A percentile compares a stretch with the other conserved stretches of the same genome.
These are phyloP conservation scores for Molanna angustata DNA, from an alignment of 2,888 invertebrate genomes.

Conservation along the genomic window DNA sequence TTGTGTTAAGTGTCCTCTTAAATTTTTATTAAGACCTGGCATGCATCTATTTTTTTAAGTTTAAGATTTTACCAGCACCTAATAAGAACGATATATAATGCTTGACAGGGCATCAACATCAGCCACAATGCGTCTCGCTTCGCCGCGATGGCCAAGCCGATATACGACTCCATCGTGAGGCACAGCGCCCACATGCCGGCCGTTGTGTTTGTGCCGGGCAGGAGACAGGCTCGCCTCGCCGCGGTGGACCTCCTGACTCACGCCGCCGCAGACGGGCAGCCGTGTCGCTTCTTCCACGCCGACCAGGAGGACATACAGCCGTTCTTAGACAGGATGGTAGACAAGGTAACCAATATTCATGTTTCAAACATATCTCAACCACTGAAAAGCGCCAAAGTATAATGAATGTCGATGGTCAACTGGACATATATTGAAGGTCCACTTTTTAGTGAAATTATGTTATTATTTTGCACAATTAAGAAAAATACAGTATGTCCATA, in stretches of 20 bases:
- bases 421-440: no score
- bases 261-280: constrained; percentile 84
- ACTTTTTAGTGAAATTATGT: no score
- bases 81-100: no score
- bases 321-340: constrained; percentile 82
- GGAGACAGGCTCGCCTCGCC: constrained; percentile 88
- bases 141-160: constrained; percentile 97
- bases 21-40: no score
- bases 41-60: no score
- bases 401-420: no score
- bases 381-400: no score
- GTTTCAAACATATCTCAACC: no score
- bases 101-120: constrained; percentile 88
- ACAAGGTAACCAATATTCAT: constrained; percentile 61
- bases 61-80: no score
- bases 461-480: no score
- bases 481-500: no score
- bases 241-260: constrained; percentile 95
- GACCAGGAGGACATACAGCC: constrained; percentile 83
- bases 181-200: constrained; percentile 83
- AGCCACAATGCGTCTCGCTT: constrained; percentile 96
- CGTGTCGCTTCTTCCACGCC: constrained; percentile 87
- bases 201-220: constrained; percentile 86
- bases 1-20: no score
- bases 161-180: constrained; percentile 87